A percentile compares a stretch with the other conserved stretches of the same genome.
These are phyloP conservation scores for Cataglyphis hispanica DNA, from an alignment of 1,140 invertebrate species.

Conservation along the genomic window DNA sequence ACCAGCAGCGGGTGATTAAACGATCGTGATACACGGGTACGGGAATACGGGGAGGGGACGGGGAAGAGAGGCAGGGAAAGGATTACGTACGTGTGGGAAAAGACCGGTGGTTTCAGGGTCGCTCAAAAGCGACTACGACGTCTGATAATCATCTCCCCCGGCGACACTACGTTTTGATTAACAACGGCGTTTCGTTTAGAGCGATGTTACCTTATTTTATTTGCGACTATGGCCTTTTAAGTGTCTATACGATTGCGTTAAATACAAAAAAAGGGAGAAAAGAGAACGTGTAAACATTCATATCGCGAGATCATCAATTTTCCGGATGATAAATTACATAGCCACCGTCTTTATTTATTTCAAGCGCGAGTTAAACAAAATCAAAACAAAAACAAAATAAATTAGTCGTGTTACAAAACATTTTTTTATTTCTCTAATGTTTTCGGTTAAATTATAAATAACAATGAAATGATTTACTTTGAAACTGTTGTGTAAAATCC, in stretches of 20 bases:
- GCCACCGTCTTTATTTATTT: neutral
- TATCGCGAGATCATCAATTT: neutral
- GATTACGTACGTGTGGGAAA: constrained; percentile 42
- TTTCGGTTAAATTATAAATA: neutral
- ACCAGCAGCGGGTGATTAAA: constrained; percentile 50
- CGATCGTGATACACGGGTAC: neutral
- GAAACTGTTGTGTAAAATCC: constrained; percentile 8
- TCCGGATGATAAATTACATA: neutral
- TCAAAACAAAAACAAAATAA: neutral
- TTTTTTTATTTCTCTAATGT: neutral
- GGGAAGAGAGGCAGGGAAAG: neutral
- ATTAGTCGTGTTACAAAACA: neutral
- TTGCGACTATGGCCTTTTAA: neutral
- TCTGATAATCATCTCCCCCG: constrained; percentile 47
- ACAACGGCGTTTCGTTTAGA: constrained; percentile 23
- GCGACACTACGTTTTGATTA: constrained; percentile 50
- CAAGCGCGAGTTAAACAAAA: neutral
- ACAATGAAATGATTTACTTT: neutral
- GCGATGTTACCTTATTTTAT: constrained; percentile 19
- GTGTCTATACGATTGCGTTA: neutral
- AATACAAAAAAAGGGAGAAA: neutral
- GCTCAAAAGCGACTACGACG: constrained; percentile 40
- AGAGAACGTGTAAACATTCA: neutral
- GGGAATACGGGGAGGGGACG: neutral
- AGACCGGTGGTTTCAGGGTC: constrained; percentile 28